phyloP scores from a whole-genome alignment of 2,113 vertebrate species.

The Elachura formosa region DNA sequence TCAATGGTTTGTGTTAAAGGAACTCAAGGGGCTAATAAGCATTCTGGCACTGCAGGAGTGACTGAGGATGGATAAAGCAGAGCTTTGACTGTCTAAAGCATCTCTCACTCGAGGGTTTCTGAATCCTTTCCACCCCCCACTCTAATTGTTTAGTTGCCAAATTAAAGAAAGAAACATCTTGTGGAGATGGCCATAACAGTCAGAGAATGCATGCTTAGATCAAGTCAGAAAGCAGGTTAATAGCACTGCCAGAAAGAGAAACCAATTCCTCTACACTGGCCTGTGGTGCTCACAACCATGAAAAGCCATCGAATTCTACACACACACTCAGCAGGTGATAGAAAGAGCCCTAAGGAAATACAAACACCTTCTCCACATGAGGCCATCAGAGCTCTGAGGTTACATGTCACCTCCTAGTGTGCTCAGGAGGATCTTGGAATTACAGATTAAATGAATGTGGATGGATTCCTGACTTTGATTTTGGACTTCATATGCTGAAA shows the following conservation, averaged over 20 bases:
- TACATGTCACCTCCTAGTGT: neutral
- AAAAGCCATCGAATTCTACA: slow-evolving; percentile 32
- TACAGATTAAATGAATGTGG: neutral
- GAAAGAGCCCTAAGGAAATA: slow-evolving; percentile 7
- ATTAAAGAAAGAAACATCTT: slow-evolving; percentile 1
- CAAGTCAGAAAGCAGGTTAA: slow-evolving; percentile 42
- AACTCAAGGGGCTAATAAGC: neutral
- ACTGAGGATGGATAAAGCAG: neutral
- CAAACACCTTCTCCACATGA: slow-evolving; percentile 47
- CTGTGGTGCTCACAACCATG: neutral
- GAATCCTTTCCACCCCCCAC: fast-evolving
- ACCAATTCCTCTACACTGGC: neutral
- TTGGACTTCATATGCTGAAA: neutral
- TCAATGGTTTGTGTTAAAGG: neutral
- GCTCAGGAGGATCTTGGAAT: slow-evolving; percentile 1
- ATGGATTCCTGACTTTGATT: neutral
- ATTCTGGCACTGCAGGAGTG: neutral
- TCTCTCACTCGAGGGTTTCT: neutral
- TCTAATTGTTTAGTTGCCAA: neutral
- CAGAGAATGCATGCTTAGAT: neutral
- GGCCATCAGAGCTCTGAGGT: slow-evolving; percentile 2
- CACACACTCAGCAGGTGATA: slow-evolving; percentile 1
- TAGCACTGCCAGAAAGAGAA: slow-evolving; percentile 3
- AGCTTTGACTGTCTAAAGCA: neutral
- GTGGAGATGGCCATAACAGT: neutral